These are phyloP conservation scores for Rhincodon typus DNA, from an alignment of 2,797 vertebrate genomes.

Conservation along the genomic window DNA sequence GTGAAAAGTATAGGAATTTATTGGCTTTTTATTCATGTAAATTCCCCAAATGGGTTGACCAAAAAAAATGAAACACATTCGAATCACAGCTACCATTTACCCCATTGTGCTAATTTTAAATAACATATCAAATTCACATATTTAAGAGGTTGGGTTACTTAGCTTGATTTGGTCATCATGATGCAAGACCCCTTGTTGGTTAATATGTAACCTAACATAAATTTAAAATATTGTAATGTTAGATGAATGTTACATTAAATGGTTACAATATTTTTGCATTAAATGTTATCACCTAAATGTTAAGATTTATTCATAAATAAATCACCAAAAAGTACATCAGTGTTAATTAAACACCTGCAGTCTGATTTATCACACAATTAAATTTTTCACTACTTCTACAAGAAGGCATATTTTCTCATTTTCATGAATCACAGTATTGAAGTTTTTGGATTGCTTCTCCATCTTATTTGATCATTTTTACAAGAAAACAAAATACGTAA, in stretches of 20 bases:
- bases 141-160: background rate
- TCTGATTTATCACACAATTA: background rate
- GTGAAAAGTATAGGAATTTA: background rate
- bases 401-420: background rate
- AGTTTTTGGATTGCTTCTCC: background rate
- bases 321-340: background rate
- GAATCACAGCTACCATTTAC: background rate
- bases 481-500: slow-evolving; percentile 53
- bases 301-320: slow-evolving; percentile 10
- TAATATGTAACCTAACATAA: background rate
- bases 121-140: background rate
- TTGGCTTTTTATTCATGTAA: background rate
- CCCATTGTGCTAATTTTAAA: background rate
- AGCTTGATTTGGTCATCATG: background rate
- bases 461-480: background rate
- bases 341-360: background rate
- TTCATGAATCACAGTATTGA: background rate
- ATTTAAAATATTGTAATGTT: background rate
- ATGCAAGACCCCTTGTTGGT: background rate
- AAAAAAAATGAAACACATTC: background rate
- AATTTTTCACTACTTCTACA: background rate
- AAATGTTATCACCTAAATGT: background rate
- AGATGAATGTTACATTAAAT: background rate
- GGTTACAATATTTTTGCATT: background rate
- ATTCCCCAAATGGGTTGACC: background rate